Conservation (phyloP, 2,797 vertebrate genomes). For the Rhinophrynus dorsalis region DNA sequence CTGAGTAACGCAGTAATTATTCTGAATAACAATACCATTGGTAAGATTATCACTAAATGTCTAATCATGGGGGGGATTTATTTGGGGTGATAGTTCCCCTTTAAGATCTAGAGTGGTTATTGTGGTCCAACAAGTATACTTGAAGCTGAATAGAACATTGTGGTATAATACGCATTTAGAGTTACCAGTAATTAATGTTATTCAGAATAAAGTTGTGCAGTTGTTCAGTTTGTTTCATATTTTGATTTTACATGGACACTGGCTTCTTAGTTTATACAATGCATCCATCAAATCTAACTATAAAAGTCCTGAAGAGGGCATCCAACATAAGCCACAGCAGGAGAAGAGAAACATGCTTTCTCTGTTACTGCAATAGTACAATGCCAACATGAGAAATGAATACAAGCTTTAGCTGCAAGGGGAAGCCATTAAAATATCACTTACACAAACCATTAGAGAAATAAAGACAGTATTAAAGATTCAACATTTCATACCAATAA, state of each 20-base stretch:
- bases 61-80: too few relatives aligned
- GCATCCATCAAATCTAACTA: too few relatives aligned
- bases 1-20: too few relatives aligned
- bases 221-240: conserved; percentile 10
- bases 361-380: neutral
- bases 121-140: conserved; percentile 19
- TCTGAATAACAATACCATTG: too few relatives aligned
- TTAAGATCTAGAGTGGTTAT: conserved; percentile 25
- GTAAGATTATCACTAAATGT: too few relatives aligned
- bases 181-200: too few relatives aligned
- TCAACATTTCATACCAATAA: conserved; percentile 16
- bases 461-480: conserved; percentile 19
- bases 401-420: neutral
- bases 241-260: conserved; percentile 14
- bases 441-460: conserved; percentile 13
- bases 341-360: too few relatives aligned
- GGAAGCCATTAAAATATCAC: conserved; percentile 12
- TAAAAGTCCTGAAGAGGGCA: too few relatives aligned
- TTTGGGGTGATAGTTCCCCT: too few relatives aligned
- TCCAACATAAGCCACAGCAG: too few relatives aligned
- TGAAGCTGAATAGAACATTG: too few relatives aligned
- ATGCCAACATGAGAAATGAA: conserved; percentile 8
- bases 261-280: neutral
- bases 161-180: too few relatives aligned
- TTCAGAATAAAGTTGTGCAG: conserved; percentile 24